Evolutionary conservation across 2,888 invertebrate genomes (phyloP), one percentile per base, ranked within the genome.

Genomic region (Cotesia congregata): DNA sequence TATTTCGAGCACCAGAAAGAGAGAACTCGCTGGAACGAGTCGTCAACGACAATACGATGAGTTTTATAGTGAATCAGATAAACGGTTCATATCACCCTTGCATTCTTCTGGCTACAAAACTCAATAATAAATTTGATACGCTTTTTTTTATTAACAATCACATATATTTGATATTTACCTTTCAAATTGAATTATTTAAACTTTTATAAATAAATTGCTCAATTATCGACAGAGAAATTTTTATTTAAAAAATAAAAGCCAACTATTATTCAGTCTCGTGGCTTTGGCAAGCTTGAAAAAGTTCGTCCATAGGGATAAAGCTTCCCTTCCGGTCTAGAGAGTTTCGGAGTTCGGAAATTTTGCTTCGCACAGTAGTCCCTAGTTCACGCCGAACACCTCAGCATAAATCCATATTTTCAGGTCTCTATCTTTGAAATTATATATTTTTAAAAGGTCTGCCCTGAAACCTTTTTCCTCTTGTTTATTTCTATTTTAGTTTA

Each of bases 41-140:
- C 62, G 15, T 50, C 9, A 50, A 77, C 76, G 77, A 77, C 80
- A 78, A 83, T 82, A 81, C 82, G 80, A 81, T 81, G 80, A 83
- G 79, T 83, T 85, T 85, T 82, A 82, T 81, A 82, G 80, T 62
- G 79, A 82, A 83, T 85, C 82, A 79, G 83, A 85, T 84, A 82
- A 83, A 79, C 79, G 79, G 75, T 39, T 41, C 30, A 3, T 30
- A 30, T 30, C 41, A 50, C 67, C 70, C 50, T 50, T 62, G 59
- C 39, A 40, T 67, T 61, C 12, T 61, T 41, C 12, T n/a, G 62
- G 64, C 70, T 20, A 39, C 40, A 41, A 12, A n/a, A 50, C 65
- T 74, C 78, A 70, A 82, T 84, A 85, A 84, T 84, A 84, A 79
- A 82, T 84, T 83, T 81, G 80, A 83, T 80, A 82, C 64, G 74